These are phyloP conservation scores for Melipona quadrifasciata DNA, from an alignment of 1,140 invertebrate species.

Conservation along the genomic window DNA sequence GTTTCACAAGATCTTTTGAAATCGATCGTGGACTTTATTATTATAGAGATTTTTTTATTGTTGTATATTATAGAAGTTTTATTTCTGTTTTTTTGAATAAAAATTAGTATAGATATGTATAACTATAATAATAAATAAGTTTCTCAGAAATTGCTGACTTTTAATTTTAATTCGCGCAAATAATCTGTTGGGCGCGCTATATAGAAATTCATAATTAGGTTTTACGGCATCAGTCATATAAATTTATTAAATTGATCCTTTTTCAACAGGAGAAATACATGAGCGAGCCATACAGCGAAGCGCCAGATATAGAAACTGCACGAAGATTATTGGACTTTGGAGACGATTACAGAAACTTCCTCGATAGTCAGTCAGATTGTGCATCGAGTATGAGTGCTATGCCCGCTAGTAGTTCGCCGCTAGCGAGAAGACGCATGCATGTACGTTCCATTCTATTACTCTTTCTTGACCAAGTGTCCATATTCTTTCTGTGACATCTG, in stretches of 20 bases:
- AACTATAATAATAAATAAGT: too few species aligned
- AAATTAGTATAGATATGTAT: too few species aligned
- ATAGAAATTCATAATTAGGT: too few species aligned
- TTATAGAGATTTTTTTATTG: too few species aligned
- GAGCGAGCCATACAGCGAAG: slow-evolving; percentile 94
- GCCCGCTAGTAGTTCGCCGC: slow-evolving; percentile 71
- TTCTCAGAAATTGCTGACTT: not conserved
- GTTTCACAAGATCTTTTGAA: too few species aligned
- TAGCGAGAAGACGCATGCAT: slow-evolving; percentile 75
- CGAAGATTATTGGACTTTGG: slow-evolving; percentile 92
- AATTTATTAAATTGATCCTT: slow-evolving; percentile 11
- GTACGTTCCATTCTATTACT: slow-evolving; percentile 74
- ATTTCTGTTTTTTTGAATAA: too few species aligned
- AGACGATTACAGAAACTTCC: slow-evolving; percentile 93
- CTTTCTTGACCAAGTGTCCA: slow-evolving; percentile 71
- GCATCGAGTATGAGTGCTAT: slow-evolving; percentile 88
- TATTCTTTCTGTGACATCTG: slow-evolving; percentile 70
- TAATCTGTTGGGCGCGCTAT: not conserved
- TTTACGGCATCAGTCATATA: not conserved
- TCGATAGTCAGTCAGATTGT: slow-evolving; percentile 93
- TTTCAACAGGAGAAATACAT: slow-evolving; percentile 91
- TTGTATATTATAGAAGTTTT: too few species aligned
- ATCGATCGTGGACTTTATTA: too few species aligned
- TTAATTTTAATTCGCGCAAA: not conserved
- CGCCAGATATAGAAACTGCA: slow-evolving; percentile 92